These are phyloP conservation scores for Chloroceryle aenea DNA, from an alignment of 2,113 vertebrate genomes.

Conservation along the genomic window DNA sequence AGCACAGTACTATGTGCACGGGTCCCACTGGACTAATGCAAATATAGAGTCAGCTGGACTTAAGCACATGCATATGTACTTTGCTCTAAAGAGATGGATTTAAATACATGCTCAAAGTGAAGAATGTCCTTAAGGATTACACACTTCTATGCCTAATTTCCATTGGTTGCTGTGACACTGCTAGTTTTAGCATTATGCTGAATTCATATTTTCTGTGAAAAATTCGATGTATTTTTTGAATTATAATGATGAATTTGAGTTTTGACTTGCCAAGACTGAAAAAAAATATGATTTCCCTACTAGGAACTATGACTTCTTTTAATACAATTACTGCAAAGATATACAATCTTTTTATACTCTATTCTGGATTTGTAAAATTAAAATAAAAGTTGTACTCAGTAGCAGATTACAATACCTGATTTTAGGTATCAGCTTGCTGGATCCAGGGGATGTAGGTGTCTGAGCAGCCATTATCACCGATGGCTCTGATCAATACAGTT, in stretches of 20 bases:
- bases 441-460: not conserved
- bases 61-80: not conserved
- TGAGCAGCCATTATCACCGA: not conserved
- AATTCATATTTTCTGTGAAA: not conserved
- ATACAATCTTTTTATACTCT: not conserved
- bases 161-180: not conserved
- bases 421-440: not conserved
- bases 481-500: not conserved
- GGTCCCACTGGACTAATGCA: not conserved
- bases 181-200: not conserved
- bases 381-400: not conserved
- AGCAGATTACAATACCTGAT: not conserved
- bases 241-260: not conserved
- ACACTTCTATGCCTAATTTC: not conserved
- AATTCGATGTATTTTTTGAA: not conserved
- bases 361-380: not conserved
- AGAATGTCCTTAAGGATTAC: not conserved
- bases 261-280: not conserved
- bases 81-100: not conserved
- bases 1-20: not conserved
- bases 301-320: not conserved
- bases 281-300: not conserved
- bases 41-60: not conserved
- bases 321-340: not conserved
- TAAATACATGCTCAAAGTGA: not conserved